Conservation (phyloP, 2,888 invertebrate genomes). For the Thera obeliscata region DNA sequence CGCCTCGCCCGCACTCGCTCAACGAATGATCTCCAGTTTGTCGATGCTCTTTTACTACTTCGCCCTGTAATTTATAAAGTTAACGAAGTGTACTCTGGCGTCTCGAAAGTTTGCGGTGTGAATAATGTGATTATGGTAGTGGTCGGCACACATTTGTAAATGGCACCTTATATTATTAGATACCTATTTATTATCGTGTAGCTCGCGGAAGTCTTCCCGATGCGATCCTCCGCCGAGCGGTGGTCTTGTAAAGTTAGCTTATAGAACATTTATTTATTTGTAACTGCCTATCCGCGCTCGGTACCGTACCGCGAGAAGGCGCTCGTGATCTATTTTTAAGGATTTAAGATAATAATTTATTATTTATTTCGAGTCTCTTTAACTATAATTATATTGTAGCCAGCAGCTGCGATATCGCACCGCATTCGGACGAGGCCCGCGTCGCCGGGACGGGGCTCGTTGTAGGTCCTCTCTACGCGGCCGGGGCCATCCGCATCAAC, state of each 20-base stretch:
- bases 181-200: constrained; percentile 76
- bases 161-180: constrained; percentile 83
- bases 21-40: constrained; percentile 83
- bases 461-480: constrained; percentile 47
- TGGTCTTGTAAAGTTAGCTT: constrained; percentile 84
- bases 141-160: constrained; percentile 83
- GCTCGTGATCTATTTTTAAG: constrained; percentile 85
- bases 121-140: constrained; percentile 75
- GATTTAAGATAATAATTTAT: constrained; percentile 85
- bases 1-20: constrained; percentile 76
- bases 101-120: constrained; percentile 84
- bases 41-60: constrained; percentile 77
- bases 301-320: constrained; percentile 83
- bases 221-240: constrained; percentile 83
- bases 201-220: constrained; percentile 84
- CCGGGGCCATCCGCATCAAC: constrained; percentile 54
- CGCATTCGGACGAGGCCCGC: constrained; percentile 79
- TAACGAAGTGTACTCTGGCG: constrained; percentile 78
- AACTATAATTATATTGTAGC: constrained; percentile 78
- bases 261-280: constrained; percentile 84
- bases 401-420: constrained; percentile 79
- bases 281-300: constrained; percentile 83
- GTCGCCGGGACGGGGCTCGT: constrained; percentile 76
- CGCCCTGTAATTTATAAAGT: constrained; percentile 78
- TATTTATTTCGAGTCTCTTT: constrained; percentile 85